Base-by-base conservation (phyloP, 2,797 vertebrate species). In the Denticeps clupeoides region DNA sequence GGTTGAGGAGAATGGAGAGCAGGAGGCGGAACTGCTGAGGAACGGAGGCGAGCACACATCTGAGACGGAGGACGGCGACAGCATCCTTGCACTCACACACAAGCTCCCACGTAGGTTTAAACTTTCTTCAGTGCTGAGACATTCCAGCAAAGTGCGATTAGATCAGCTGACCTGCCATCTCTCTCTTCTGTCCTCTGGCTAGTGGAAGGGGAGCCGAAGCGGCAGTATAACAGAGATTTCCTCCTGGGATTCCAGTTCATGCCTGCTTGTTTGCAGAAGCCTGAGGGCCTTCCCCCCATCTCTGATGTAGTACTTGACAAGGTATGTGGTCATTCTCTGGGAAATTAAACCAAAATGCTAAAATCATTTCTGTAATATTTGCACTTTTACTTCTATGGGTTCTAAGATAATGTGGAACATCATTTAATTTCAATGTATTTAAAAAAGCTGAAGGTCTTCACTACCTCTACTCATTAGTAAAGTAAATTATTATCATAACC, bases 271-370 rank as follows among this genome's bases (percentile, higher is more conserved):
- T 64, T 91, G 76, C 91, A 93, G 80, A 99, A 98, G 66, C 95
- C 94, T 0, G 93, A 97, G 58, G 95, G 95, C 2, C 81, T 99
- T 62, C 95, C 95, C 7, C 87, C 91, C 19, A 99, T 99, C 75
- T 96, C 87, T 0, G 94, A 98, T 3, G 95, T 99, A 58, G 95
- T 99, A 47, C 74, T 99, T 64, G 95, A 99, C 68, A 98, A 97
- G 90, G 95, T 98, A 22, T 70, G 60, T 5, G 35, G 19, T 35
- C 28, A 12, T 28, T 29, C 28, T 11, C 28, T 29, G 11, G 3
- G n/a, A 29, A n/a, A n/a, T n/a, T n/a, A n/a, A n/a, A n/a, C n/a
- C n/a, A n/a, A n/a, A n/a, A n/a, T n/a, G n/a, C n/a, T n/a, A n/a
- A n/a, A n/a, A n/a, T n/a, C n/a, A n/a, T n/a, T n/a, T n/a, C n/a